phyloP scores from a whole-genome alignment of 2,888 invertebrate species.

The Drosophila paramelanica region DNA sequence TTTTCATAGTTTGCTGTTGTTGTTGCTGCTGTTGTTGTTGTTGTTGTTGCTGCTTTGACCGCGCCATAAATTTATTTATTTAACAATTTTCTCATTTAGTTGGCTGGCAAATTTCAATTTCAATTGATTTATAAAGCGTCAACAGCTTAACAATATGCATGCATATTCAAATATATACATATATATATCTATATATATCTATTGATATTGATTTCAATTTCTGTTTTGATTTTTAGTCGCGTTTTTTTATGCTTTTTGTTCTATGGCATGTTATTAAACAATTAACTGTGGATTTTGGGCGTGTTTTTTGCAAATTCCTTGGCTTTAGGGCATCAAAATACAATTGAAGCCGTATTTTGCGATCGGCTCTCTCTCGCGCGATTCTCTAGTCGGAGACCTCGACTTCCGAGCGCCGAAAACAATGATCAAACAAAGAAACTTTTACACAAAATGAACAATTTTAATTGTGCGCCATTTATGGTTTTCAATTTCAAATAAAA shows the following conservation, averaged over 20 bases:
- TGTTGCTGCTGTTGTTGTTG: slow-evolving; percentile 12
- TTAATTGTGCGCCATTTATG: slow-evolving; percentile 77
- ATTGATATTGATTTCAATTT: slow-evolving; percentile 53
- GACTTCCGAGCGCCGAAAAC: slow-evolving; percentile 66
- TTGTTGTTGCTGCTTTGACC: slow-evolving; percentile 25
- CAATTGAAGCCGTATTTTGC: slow-evolving; percentile 27
- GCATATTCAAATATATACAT: neutral
- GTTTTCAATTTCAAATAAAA: slow-evolving; percentile 75
- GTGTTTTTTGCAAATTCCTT: slow-evolving; percentile 55
- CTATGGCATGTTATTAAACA: slow-evolving; percentile 70
- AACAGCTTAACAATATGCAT: slow-evolving; percentile 57
- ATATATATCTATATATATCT: slow-evolving; percentile 32
- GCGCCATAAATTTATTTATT: slow-evolving; percentile 66
- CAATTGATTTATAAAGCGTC: slow-evolving; percentile 78
- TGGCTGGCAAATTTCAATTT: slow-evolving; percentile 68
- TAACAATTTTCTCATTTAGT: slow-evolving; percentile 64
- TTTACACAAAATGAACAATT: slow-evolving; percentile 51
- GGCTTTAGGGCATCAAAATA: slow-evolving; percentile 51
- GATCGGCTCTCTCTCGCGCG: slow-evolving; percentile 36
- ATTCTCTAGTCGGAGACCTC: slow-evolving; percentile 52
- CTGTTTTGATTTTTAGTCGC: slow-evolving; percentile 19
- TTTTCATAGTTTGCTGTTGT: slow-evolving; percentile 50
- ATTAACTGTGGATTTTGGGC: slow-evolving; percentile 65
- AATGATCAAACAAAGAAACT: slow-evolving; percentile 61
- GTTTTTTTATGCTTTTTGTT: slow-evolving; percentile 15